Conservation (phyloP, 2,888 invertebrate genomes). For the Drosophila atroscutellata region DNA sequence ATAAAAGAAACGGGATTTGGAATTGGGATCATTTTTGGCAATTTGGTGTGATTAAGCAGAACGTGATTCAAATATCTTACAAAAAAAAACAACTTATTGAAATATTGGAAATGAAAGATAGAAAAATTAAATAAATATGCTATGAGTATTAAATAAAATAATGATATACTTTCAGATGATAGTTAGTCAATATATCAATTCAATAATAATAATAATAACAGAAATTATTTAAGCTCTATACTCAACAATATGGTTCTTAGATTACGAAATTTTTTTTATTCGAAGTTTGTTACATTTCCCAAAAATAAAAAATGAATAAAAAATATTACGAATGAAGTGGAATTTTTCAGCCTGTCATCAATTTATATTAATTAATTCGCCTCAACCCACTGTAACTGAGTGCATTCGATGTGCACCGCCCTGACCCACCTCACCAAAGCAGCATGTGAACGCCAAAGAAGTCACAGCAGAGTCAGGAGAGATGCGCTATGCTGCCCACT, state of each 20-base stretch:
- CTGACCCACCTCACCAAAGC: constrained; percentile 52
- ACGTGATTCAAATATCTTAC: fast-evolving
- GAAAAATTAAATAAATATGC: neutral
- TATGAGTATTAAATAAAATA: neutral
- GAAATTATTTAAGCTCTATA: neutral
- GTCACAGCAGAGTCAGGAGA: constrained; percentile 9
- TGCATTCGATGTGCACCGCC: constrained; percentile 45
- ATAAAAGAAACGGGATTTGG: neutral
- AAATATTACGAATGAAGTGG: neutral
- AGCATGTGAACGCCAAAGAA: constrained; percentile 58
- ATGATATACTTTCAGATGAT: neutral
- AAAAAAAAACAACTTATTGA: neutral
- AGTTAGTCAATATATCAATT: neutral
- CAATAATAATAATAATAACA: neutral
- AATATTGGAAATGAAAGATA: neutral
- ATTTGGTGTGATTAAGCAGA: neutral
- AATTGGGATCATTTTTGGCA: neutral
- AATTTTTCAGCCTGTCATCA: neutral
- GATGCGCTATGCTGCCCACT: constrained; percentile 6
- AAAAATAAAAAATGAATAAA: neutral
- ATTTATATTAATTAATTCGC: neutral
- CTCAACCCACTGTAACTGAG: constrained; percentile 48
- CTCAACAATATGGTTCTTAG: neutral
- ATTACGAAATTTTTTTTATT: neutral
- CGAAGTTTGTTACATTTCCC: neutral